Evolutionary conservation across 2,888 invertebrate species (phyloP).

Genomic region (Drosophila greeni): DNA sequence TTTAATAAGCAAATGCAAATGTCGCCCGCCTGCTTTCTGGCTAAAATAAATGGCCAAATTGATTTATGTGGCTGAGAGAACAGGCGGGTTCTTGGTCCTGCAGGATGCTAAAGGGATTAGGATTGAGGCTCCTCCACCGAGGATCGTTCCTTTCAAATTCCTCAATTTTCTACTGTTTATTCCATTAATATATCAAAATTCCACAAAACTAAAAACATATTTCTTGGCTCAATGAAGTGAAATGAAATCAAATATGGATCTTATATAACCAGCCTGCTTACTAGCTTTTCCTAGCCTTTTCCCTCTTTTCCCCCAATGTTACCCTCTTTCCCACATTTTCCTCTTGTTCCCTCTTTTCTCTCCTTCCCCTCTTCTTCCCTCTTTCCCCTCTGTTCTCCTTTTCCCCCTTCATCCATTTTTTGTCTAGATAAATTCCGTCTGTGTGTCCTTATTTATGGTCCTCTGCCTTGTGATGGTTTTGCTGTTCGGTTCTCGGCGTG

Average conservation of each 20-base stretch:
- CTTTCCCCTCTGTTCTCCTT: too few species aligned
- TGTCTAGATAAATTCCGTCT: conserved; percentile 39
- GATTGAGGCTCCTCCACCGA: neutral
- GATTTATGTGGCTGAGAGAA: conserved; percentile 56
- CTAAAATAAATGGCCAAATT: conserved; percentile 61
- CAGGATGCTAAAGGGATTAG: conserved; percentile 1
- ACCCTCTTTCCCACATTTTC: too few species aligned
- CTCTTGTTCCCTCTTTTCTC: too few species aligned
- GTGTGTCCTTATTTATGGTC: conserved; percentile 63
- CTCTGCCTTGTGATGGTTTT: conserved; percentile 30
- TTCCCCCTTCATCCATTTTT: too few species aligned
- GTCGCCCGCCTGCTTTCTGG: conserved; percentile 44
- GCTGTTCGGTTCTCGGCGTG: conserved; percentile 9
- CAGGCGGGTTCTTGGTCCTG: neutral
- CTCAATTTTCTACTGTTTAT: neutral
- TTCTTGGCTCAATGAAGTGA: conserved; percentile 15
- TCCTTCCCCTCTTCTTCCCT: neutral
- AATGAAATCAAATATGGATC: conserved; percentile 32
- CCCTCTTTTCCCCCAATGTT: too few species aligned
- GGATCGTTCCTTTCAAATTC: neutral
- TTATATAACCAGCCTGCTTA: conserved; percentile 25
- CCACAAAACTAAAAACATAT: conserved; percentile 12
- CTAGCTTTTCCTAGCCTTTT: conserved; percentile 3
- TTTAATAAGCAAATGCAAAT: conserved; percentile 49
- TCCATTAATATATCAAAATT: neutral